These are phyloP conservation scores for Drosophila carrolli DNA, from an alignment of 1,140 invertebrate species.

Conservation along the genomic window DNA sequence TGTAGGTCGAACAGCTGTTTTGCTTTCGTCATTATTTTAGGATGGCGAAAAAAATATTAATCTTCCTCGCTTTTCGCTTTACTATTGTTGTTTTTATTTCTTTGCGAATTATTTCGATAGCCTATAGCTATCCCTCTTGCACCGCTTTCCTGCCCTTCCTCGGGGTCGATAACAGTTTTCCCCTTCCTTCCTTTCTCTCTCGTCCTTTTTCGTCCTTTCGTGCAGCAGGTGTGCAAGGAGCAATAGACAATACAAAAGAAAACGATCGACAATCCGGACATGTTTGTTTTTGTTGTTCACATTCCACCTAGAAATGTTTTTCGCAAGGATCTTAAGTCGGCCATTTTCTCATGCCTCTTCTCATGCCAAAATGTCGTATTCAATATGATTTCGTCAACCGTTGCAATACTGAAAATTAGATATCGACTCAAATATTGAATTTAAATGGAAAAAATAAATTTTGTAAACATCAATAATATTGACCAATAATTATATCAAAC, in stretches of 20 bases:
- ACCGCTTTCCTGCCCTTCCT: constrained; percentile 24
- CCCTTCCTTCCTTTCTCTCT: constrained; percentile 14
- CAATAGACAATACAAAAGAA: neutral
- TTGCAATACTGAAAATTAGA: no score
- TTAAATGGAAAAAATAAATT: no score
- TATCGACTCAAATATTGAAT: no score
- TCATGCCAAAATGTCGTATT: no score
- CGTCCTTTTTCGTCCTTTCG: constrained; percentile 32
- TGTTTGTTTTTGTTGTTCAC: neutral
- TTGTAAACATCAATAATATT: no score
- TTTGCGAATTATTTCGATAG: constrained; percentile 25
- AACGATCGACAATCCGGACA: constrained; percentile 5
- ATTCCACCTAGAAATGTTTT: neutral
- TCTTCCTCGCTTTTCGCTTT: neutral
- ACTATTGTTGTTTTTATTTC: constrained; percentile 7
- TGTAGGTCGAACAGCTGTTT: constrained; percentile 49
- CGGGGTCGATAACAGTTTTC: constrained; percentile 34
- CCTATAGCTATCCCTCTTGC: constrained; percentile 40
- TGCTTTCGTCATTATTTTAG: constrained; percentile 48
- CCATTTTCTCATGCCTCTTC: neutral
- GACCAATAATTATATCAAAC: no score
- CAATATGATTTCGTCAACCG: no score
- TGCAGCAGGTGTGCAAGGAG: constrained; percentile 41
- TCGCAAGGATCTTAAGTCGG: neutral
- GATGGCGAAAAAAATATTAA: constrained; percentile 10